Base-by-base conservation (phyloP, 1,140 invertebrate species). In the Dinothrombium tinctorium region DNA sequence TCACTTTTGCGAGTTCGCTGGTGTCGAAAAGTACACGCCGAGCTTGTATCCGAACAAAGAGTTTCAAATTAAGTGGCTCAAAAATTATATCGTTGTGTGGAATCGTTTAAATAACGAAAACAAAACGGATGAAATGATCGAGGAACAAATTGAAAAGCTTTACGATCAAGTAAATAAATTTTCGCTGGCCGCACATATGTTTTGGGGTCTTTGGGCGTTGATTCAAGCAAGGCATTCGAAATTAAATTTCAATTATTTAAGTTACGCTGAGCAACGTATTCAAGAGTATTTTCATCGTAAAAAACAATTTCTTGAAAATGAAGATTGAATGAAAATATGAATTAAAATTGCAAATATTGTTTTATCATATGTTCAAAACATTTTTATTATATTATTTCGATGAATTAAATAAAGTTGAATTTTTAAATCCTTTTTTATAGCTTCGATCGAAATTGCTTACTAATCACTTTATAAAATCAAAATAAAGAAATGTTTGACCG, bases 1-100 rank as follows among this genome's bases (percentile, higher is more conserved):
- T 66, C 89, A 98, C 65, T 96, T 96, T 65, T 74, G 76, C 52
- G 90, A 98, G 69, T 95, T 84, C 69, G 42, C 53, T 76, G 75
- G 75, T 49, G 60, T 81, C 24, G 71, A 67, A 31, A 64, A 72
- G 48, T 69, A 33, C 38, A 40, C 50, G n/a, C 44, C 44, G 1
- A 61, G 66, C 3, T 62, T 68, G 33, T 92, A 82, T 60, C 89
- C 89, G 0, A 63, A 64, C 40, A 67, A 72, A 54, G 69, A 74
- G 19, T 74, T 82, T 48, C 83, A 89, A 60, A 57, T 68, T 33
- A 53, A 61, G n/a, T 94, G 86, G 86, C 58, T 94, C 42, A 59
- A 59, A 44, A 62, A 66, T 32, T 89, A 89, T 55, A 59, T 89
- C 6, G 53, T 68, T 48, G 63, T 29, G 49, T 52, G 46, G 47